Evolutionary conservation across 2,113 vertebrate genomes (phyloP), one percentile per base, ranked within the genome.

Genomic region (Gorsachius goisagi): DNA sequence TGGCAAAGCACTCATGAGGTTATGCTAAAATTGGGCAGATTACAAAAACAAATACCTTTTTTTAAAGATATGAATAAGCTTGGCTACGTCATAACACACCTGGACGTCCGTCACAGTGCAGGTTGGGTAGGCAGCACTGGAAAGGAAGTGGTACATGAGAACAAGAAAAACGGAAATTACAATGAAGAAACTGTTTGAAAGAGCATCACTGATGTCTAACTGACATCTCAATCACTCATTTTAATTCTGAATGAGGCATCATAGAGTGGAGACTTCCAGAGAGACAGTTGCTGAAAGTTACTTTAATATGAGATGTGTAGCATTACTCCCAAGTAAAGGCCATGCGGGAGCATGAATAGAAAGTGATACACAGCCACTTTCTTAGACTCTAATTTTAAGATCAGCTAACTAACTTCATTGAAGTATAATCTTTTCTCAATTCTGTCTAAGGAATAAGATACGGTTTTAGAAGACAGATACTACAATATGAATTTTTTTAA

Each of bases 81-180:
- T 98, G 79, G 98, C 96, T 84, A 99, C 99, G 0, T 99, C 81
- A 2, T 99, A 99, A 72, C 98, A 99, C 73, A 99, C 92, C 85
- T 98, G 98, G 14, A 99, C 99, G 4, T 98, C 98, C 81, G 97
- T 88, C 83, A 99, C 98, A 11, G 75, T 87, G 47, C 99, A 99
- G 1, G 97, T 97, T 9, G 99, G 99, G 67, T 99, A 99, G 0
- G 99, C 99, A 59, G 99, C 98, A 72, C 99, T 99, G 92, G 11
- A 66, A 97, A 89, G 19, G 18, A 91, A 93, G 53, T 60, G 67
- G 56, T 15, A 62, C 22, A 11, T 4, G 9, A 81, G 47, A 82
- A 13, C 16, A 32, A 0, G 55, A 24, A 82, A 58, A 68, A 83
- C 45, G 90, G 12, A 85, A 53, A 77, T 28, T 4, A 52, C 11